Conservation (phyloP, 1,140 invertebrate genomes). For the Drosophila tsacasi region DNA sequence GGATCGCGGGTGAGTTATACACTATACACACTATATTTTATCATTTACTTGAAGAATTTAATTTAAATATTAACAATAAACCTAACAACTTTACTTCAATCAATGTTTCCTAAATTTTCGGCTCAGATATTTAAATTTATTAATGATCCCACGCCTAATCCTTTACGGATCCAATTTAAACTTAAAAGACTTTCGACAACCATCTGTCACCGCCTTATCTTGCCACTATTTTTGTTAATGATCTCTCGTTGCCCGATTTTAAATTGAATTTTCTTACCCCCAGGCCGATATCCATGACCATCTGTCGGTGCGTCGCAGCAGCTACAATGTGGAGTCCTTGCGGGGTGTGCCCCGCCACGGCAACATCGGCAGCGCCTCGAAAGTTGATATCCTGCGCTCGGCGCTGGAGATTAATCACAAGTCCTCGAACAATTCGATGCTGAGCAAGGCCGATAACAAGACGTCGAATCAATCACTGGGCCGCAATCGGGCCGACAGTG, state of each 20-base stretch:
- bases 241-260: background rate
- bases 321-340: constrained; percentile 83
- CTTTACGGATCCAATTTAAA: background rate
- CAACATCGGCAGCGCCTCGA: constrained; percentile 87
- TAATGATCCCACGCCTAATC: background rate
- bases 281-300: constrained; percentile 85
- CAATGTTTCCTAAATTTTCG: background rate
- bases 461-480: constrained; percentile 86
- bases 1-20: constrained; percentile 86
- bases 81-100: background rate
- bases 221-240: constrained; percentile 29
- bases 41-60: background rate
- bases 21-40: background rate
- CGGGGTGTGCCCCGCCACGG: constrained; percentile 70
- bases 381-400: constrained; percentile 88
- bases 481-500: constrained; percentile 87
- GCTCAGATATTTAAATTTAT: background rate
- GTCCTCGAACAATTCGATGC: constrained; percentile 84
- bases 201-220: background rate
- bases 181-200: too few relatives aligned
- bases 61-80: background rate
- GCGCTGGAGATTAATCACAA: constrained; percentile 88
- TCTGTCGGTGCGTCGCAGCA: constrained; percentile 84
- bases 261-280: constrained; percentile 30
- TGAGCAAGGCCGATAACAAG: constrained; percentile 85